These are phyloP conservation scores for Plecotus auritus DNA, from an alignment of 2,113 vertebrate genomes.

Conservation along the genomic window DNA sequence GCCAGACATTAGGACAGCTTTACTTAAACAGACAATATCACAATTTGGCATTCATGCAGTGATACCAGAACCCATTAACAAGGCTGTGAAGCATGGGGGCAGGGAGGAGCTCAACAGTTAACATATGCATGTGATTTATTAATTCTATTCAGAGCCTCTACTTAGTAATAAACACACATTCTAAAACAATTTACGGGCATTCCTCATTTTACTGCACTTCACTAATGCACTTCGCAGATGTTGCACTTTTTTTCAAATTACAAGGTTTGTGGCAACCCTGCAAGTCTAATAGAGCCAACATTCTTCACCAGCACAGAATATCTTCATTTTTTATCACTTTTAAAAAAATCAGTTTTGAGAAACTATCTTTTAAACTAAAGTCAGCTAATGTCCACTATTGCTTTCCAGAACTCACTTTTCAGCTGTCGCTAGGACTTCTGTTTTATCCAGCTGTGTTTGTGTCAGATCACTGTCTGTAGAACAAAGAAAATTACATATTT, in stretches of 20 bases:
- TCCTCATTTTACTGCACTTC: background rate
- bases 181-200: background rate
- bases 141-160: background rate
- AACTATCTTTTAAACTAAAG: background rate
- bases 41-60: background rate
- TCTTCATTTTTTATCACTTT: background rate
- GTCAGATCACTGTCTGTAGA: constrained; percentile 61
- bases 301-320: background rate
- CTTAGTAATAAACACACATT: background rate
- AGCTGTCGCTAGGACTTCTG: constrained; percentile 65
- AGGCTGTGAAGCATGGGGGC: background rate
- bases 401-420: constrained; percentile 77
- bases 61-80: background rate
- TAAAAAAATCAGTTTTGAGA: background rate
- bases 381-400: background rate
- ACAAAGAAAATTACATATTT: background rate
- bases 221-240: background rate
- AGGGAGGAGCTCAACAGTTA: background rate
- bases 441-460: constrained; percentile 42
- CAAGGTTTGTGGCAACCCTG: background rate
- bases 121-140: background rate
- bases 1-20: background rate
- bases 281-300: background rate
- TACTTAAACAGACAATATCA: background rate
- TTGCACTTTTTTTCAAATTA: background rate